Evolutionary conservation across 2,113 vertebrate genomes (phyloP), one percentile per base, ranked within the genome.

Genomic region (Oryzias melastigma): DNA sequence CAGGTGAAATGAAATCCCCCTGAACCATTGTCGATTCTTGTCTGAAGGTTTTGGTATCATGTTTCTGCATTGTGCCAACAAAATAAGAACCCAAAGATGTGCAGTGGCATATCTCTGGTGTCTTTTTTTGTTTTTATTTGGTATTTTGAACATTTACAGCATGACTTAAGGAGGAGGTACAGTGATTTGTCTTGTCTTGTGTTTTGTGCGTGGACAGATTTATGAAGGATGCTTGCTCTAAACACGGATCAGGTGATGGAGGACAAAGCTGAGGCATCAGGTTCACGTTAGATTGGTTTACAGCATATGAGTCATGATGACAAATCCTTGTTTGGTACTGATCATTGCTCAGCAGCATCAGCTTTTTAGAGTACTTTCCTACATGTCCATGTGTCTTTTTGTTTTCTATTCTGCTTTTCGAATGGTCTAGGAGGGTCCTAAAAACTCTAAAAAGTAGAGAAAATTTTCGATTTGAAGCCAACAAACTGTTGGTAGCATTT

Each of bases 171-270:
- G 29, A 68, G 44, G 45, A 47, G 52, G 52, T 45, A 24, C 62
- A 82, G 20, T 74, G 50, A 73, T 58, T 68, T 52, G 59, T 82
- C 75, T 71, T 77, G 80, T 85, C 62, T 77, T 60, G 22, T 56
- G 41, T 15, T 68, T 68, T 85, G 67, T 52, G n/a, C 24, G 4
- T 14, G 54, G 72, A 81, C 60, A 78, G 68, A 79, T 85, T 87
- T 87, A 80, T 86, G 60, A 55, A 82, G 57, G 54, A 80, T 72
- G 58, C 48, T 24, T 40, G 48, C 64, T 48, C 57, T 74, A 70
- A 75, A 81, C 45, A 80, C 41, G 61, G 70, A 75, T 81, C 54
- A 55, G 69, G 54, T 87, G 69, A 82, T 58, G 25, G 25, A 74
- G 52, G 44, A 59, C 68, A 81, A 76, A 78, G 47, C n/a, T 46